Conservation (phyloP, 2,888 invertebrate genomes). For the Lasiommata megera region DNA sequence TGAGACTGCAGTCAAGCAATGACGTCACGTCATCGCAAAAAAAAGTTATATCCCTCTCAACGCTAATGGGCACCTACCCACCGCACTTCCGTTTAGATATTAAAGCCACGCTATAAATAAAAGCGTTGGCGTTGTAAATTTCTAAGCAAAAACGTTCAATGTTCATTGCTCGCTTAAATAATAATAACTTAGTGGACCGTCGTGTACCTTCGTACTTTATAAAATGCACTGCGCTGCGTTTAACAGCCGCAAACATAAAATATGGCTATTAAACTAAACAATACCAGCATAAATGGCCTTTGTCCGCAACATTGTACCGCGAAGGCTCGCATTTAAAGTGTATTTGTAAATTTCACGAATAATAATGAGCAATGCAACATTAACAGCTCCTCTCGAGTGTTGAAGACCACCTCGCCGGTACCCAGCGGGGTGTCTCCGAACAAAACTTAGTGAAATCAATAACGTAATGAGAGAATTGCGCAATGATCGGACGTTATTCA, state of each 20-base stretch:
- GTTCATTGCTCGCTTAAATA: constrained; percentile 32
- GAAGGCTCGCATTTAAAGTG: constrained; percentile 32
- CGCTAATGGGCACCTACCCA: neutral
- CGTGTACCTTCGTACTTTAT: constrained; percentile 32
- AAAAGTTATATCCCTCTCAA: neutral
- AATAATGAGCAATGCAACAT: constrained; percentile 36
- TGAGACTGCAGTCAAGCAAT: too few species aligned
- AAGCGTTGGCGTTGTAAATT: constrained; percentile 23
- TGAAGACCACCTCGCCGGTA: constrained; percentile 41
- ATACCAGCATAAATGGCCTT: constrained; percentile 41
- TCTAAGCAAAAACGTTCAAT: constrained; percentile 30
- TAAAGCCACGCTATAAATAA: constrained; percentile 21
- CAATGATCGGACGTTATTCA: constrained; percentile 55
- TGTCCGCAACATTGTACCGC: constrained; percentile 41
- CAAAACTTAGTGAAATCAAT: constrained; percentile 73
- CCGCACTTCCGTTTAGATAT: constrained; percentile 22
- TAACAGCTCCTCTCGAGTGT: constrained; percentile 37
- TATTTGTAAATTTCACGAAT: constrained; percentile 37
- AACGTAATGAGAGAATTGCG: constrained; percentile 75
- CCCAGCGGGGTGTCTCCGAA: constrained; percentile 63
- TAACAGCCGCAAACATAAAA: constrained; percentile 42
- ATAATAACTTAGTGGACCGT: constrained; percentile 33
- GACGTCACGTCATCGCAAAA: neutral
- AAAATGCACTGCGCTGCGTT: constrained; percentile 36
- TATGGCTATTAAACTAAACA: constrained; percentile 43